Percentiles rank a stretch among this genome's conserved stretches.
Conservation (phyloP, 1,140 invertebrate genomes). For the Polyergus mexicanus region DNA sequence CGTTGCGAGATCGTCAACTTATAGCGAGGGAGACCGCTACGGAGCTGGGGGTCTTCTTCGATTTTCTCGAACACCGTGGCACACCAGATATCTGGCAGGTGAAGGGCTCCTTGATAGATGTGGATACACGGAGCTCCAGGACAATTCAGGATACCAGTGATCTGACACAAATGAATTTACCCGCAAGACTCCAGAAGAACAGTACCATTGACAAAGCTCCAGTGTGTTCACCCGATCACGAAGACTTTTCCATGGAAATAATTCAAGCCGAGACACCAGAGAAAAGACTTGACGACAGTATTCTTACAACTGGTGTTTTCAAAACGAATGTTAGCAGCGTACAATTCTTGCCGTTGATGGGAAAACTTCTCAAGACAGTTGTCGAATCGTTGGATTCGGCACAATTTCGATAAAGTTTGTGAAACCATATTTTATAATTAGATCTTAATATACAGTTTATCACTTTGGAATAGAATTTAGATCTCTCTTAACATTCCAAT, state of each 20-base stretch:
- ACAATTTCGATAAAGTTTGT: conserved; percentile 78
- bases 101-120: conserved; percentile 77
- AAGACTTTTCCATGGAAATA: conserved; percentile 44
- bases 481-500: background rate
- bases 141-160: conserved; percentile 71
- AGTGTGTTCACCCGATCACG: conserved; percentile 59
- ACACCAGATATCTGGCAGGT: conserved; percentile 74
- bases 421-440: background rate
- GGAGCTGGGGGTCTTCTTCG: conserved; percentile 84
- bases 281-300: conserved; percentile 66
- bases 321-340: conserved; percentile 71
- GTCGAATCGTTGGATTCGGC: conserved; percentile 83
- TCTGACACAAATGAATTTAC: conserved; percentile 61
- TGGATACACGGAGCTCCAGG: conserved; percentile 73
- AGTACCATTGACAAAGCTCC: conserved; percentile 76
- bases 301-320: conserved; percentile 83
- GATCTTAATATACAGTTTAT: conserved; percentile 10
- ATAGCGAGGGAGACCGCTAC: conserved; percentile 85
- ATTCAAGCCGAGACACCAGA: conserved; percentile 24
- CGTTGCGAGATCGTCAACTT: conserved; percentile 82
- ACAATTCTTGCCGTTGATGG: conserved; percentile 81
- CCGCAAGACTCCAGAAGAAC: conserved; percentile 78
- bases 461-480: background rate
- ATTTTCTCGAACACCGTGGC: conserved; percentile 82
- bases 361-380: conserved; percentile 83